Conservation (phyloP, 2,113 vertebrate genomes). For the Cairina moschata region DNA sequence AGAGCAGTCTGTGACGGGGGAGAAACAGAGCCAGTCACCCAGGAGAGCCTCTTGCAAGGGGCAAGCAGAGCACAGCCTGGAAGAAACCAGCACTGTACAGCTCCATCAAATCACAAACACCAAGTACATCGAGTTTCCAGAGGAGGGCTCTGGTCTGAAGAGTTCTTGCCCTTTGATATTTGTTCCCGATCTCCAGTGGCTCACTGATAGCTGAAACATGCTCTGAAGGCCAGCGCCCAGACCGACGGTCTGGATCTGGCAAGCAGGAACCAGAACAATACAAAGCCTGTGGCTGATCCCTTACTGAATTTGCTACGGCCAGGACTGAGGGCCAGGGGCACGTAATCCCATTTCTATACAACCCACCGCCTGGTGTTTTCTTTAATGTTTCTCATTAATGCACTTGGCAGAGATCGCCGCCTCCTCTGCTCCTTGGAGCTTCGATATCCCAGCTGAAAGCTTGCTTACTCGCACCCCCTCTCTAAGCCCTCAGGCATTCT, state of each 20-base stretch:
- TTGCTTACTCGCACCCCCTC: background rate
- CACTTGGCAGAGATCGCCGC: background rate
- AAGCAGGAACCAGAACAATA: background rate
- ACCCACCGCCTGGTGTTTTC: background rate
- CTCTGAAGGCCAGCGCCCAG: background rate
- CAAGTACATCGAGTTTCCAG: background rate
- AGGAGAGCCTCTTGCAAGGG: background rate
- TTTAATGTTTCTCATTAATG: background rate
- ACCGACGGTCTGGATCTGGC: background rate
- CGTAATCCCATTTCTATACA: background rate
- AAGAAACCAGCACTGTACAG: background rate
- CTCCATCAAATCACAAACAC: background rate
- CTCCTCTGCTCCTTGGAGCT: background rate
- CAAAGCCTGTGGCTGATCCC: background rate
- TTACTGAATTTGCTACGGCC: background rate
- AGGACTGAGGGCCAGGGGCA: background rate
- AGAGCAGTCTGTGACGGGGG: conserved; percentile 71
- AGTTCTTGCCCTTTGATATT: background rate
- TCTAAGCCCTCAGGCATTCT: background rate
- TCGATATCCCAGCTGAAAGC: background rate
- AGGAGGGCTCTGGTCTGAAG: background rate
- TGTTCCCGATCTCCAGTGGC: background rate
- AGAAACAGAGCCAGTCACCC: conserved; percentile 29
- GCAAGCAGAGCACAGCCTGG: background rate
- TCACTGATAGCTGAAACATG: background rate